A percentile compares a stretch with the other conserved stretches of the same genome.
phyloP scores from a whole-genome alignment of 2,888 invertebrate genomes.

The Amiota communis region DNA sequence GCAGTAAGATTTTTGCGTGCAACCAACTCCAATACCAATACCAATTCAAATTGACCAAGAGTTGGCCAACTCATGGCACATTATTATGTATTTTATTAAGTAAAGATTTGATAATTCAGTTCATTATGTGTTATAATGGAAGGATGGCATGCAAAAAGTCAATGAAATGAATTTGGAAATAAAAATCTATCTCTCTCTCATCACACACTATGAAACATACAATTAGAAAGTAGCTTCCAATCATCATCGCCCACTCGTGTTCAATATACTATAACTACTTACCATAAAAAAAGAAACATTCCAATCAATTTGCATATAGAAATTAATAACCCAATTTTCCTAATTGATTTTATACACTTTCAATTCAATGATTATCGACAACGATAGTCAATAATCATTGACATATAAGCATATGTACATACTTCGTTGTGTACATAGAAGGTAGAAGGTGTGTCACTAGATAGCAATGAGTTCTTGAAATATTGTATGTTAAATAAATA shows the following conservation, averaged over 20 bases:
- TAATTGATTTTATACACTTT: constrained; percentile 27
- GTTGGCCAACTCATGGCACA: neutral
- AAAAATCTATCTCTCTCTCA: neutral
- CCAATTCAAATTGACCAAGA: too few relatives aligned
- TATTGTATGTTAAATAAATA: too few relatives aligned
- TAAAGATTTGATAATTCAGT: constrained; percentile 17
- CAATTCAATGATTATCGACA: neutral
- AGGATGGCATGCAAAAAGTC: neutral
- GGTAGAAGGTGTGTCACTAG: too few relatives aligned
- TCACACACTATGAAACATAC: neutral
- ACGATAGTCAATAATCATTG: too few relatives aligned
- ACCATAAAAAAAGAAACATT: neutral
- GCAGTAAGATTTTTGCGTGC: constrained; percentile 17
- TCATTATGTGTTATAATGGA: neutral
- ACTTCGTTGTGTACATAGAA: too few relatives aligned
- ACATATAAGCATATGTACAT: too few relatives aligned
- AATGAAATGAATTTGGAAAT: neutral
- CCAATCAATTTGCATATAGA: constrained; percentile 37
- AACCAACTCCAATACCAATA: neutral
- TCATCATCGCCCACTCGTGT: constrained; percentile 14
- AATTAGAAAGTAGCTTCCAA: constrained; percentile 13
- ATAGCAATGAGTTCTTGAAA: too few relatives aligned
- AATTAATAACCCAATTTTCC: constrained; percentile 36
- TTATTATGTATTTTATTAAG: constrained; percentile 9
- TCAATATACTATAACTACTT: too few relatives aligned